Percentiles rank a stretch among this genome's conserved stretches.
These are phyloP conservation scores for Lacerta bilineata DNA, from an alignment of 2,797 vertebrate species.

Conservation along the genomic window DNA sequence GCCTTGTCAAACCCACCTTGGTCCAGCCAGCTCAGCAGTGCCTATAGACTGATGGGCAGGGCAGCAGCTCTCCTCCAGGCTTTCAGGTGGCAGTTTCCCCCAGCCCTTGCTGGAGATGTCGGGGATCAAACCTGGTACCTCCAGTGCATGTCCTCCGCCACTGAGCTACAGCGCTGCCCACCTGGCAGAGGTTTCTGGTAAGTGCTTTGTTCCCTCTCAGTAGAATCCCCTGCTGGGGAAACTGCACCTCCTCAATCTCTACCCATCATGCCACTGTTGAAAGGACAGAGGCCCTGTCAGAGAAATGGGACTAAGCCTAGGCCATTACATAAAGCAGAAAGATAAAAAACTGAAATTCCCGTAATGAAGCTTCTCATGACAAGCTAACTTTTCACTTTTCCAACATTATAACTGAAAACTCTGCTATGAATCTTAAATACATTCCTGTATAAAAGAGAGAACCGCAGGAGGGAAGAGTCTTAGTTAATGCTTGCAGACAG, in stretches of 20 bases:
- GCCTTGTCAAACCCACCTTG: too few species aligned
- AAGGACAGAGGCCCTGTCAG: neutral
- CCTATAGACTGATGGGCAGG: too few species aligned
- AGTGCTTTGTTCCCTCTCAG: neutral
- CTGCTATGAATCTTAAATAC: conserved; percentile 53
- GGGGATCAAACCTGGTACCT: too few species aligned
- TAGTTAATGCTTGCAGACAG: conserved; percentile 38
- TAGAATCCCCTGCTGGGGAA: neutral
- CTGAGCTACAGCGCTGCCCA: too few species aligned
- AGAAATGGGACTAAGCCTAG: neutral
- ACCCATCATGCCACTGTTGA: neutral
- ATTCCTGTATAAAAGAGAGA: conserved; percentile 34
- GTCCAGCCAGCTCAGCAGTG: too few species aligned
- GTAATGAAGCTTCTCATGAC: conserved; percentile 51
- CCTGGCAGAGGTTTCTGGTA: neutral
- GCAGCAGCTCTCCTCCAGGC: too few species aligned
- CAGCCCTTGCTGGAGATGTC: too few species aligned
- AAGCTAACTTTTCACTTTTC: conserved; percentile 63
- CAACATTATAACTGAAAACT: conserved; percentile 60
- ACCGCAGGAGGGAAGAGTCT: conserved; percentile 47
- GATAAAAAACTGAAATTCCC: conserved; percentile 44
- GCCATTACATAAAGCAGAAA: conserved; percentile 48
- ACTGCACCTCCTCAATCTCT: neutral
- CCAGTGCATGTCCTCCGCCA: too few species aligned
- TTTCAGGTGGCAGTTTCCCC: too few species aligned